A percentile compares a stretch with the other conserved stretches of the same genome.
Conservation (phyloP, 2,797 vertebrate genomes). For the Oryzias sinensis region DNA sequence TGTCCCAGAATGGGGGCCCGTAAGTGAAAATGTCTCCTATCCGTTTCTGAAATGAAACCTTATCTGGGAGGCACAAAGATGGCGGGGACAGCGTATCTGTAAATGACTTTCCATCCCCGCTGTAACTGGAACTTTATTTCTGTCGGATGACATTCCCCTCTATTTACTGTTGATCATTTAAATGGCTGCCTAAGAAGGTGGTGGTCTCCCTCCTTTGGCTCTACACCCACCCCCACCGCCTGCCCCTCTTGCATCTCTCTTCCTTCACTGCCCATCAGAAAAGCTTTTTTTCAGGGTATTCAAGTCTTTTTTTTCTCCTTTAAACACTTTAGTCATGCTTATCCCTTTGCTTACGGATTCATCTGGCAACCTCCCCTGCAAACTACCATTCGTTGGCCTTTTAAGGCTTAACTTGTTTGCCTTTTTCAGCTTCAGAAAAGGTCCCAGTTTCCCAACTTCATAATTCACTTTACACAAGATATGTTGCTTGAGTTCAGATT, state of each 20-base stretch:
- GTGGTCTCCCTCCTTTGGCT: conserved; percentile 69
- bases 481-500: conserved; percentile 44
- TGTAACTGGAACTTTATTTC: conserved; percentile 99
- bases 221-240: conserved; percentile 30
- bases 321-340: conserved; percentile 61
- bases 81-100: conserved; percentile 99
- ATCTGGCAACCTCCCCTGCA: conserved; percentile 39
- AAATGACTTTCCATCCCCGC: conserved; percentile 99
- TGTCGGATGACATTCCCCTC: conserved; percentile 98
- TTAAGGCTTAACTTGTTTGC: conserved; percentile 57
- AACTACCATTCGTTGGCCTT: conserved; percentile 47
- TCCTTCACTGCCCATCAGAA: conserved; percentile 44
- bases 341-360: conserved; percentile 51
- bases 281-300: conserved; percentile 47
- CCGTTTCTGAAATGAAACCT: conserved; percentile 99
- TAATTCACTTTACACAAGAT: conserved; percentile 75
- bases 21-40: conserved; percentile 99
- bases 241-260: conserved; percentile 61
- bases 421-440: conserved; percentile 46
- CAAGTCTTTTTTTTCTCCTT: conserved; percentile 58
- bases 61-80: conserved; percentile 98
- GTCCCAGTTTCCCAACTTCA: conserved; percentile 31
- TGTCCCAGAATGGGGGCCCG: conserved; percentile 96
- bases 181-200: conserved; percentile 84
- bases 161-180: conserved; percentile 95